Percentiles rank a stretch among this genome's conserved stretches.
Conservation (phyloP, 2,797 vertebrate species). For the Amblyraja radiata region DNA sequence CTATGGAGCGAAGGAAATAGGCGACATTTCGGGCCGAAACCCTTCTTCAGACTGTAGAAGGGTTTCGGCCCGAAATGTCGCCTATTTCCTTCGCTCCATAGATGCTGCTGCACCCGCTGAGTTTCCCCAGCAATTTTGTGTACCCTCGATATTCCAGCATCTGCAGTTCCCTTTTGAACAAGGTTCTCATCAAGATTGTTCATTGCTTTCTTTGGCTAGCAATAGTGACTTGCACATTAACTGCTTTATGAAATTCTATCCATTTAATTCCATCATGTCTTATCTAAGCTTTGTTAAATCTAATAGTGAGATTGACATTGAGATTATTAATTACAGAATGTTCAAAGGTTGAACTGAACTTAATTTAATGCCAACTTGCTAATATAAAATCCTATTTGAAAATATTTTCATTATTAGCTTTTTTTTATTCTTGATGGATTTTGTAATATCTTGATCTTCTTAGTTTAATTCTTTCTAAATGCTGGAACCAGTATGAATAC, state of each 20-base stretch:
- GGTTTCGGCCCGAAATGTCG: too few species aligned
- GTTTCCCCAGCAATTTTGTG: too few species aligned
- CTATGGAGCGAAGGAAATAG: too few species aligned
- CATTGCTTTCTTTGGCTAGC: not conserved
- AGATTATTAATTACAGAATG: slow-evolving; percentile 11
- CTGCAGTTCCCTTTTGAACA: too few species aligned
- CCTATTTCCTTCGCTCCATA: too few species aligned
- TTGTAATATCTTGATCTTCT: not conserved
- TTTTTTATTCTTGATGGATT: not conserved
- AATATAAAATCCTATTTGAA: slow-evolving; percentile 22
- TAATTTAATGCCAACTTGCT: slow-evolving; percentile 12
- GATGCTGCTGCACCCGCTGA: too few species aligned
- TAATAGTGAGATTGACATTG: slow-evolving; percentile 29
- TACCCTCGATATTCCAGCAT: too few species aligned
- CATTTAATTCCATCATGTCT: not conserved
- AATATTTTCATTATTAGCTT: slow-evolving; percentile 17
- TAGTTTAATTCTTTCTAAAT: not conserved
- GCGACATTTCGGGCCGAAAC: too few species aligned
- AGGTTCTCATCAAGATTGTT: not conserved
- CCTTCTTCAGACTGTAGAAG: too few species aligned
- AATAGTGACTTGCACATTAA: not conserved
- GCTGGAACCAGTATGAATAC: not conserved
- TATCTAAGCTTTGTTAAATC: slow-evolving; percentile 25
- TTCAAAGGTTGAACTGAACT: slow-evolving; percentile 7
- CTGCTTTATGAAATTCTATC: slow-evolving; percentile 21